These are phyloP conservation scores for Pristionchus exspectatus DNA, from an alignment of 2,888 invertebrate genomes.

Conservation along the genomic window DNA sequence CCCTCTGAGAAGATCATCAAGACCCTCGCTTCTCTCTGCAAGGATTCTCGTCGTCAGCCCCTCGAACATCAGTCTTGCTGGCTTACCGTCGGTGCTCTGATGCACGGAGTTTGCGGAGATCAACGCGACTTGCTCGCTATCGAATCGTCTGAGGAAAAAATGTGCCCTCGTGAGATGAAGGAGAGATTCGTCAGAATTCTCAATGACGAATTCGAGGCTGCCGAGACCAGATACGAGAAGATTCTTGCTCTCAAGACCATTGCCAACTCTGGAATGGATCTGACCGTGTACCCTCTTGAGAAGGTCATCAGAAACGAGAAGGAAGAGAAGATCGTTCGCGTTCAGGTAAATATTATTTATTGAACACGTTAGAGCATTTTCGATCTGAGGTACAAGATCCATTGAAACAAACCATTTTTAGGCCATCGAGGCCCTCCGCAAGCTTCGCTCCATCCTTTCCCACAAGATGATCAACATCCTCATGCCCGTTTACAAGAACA, in stretches of 20 bases:
- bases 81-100: conserved; percentile 69
- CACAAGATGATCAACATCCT: conserved; percentile 72
- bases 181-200: conserved; percentile 63
- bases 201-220: conserved; percentile 61
- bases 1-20: conserved; percentile 58
- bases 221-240: conserved; percentile 68
- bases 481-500: conserved; percentile 73
- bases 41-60: conserved; percentile 57
- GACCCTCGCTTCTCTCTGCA: conserved; percentile 59
- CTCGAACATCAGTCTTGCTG: conserved; percentile 69
- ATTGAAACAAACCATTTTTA: conserved; percentile 38
- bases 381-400: too few relatives aligned
- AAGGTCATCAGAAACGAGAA: conserved; percentile 72
- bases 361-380: too few relatives aligned
- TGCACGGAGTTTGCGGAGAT: conserved; percentile 71
- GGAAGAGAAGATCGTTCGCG: conserved; percentile 67
- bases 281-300: conserved; percentile 70
- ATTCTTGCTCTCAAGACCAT: conserved; percentile 75
- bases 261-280: conserved; percentile 76
- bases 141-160: conserved; percentile 13
- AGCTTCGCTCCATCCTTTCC: conserved; percentile 62
- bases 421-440: conserved; percentile 75
- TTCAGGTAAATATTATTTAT: neutral
- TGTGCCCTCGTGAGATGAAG: conserved; percentile 62
- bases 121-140: conserved; percentile 55